phyloP scores from a whole-genome alignment of 2,888 invertebrate genomes.

The Brachylomia viminalis region DNA sequence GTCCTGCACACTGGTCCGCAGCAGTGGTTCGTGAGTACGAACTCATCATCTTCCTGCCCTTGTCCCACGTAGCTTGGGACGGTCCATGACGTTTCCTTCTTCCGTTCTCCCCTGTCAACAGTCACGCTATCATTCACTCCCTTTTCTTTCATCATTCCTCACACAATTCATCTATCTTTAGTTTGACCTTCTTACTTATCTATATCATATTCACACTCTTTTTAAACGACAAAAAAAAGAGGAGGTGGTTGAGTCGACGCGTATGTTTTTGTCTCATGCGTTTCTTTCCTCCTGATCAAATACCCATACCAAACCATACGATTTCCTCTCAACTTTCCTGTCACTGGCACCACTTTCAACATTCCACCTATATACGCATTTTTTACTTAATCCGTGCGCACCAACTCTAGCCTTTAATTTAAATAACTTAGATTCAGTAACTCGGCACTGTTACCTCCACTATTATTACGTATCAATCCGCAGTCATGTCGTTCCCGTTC shows the following conservation, averaged over 20 bases:
- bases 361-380: background rate
- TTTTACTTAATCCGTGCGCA: background rate
- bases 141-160: background rate
- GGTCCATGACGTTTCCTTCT: background rate
- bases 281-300: background rate
- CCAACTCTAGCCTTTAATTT: background rate
- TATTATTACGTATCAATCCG: background rate
- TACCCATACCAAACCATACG: background rate
- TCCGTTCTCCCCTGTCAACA: too few relatives aligned
- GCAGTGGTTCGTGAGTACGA: background rate
- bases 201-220: too few relatives aligned
- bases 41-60: too few relatives aligned
- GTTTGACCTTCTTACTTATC: background rate
- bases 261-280: background rate
- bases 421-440: background rate
- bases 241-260: too few relatives aligned
- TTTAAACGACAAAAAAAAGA: too few relatives aligned
- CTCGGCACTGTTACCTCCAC: background rate
- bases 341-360: background rate
- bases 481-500: constrained; percentile 8
- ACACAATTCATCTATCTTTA: background rate
- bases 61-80: background rate
- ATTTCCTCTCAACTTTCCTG: background rate
- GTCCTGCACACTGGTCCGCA: too few relatives aligned
- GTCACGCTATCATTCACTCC: too few relatives aligned